phyloP scores from a whole-genome alignment of 2,888 invertebrate genomes.

The Parapristionchus giblindavisi region DNA sequence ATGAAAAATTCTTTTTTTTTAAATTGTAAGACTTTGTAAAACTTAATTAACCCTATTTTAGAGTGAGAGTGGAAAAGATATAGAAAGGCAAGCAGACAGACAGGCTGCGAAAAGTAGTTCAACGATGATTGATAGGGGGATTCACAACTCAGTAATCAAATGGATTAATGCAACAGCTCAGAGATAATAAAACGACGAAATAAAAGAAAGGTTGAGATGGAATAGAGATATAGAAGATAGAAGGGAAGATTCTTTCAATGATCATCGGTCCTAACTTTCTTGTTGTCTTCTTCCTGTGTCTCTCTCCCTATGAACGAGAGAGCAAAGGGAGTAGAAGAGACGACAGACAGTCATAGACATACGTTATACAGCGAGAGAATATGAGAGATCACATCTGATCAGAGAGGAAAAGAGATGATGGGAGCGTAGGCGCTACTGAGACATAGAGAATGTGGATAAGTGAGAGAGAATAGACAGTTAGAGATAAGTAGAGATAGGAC shows the following conservation, averaged over 20 bases:
- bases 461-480: slow-evolving; percentile 4
- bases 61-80: background rate
- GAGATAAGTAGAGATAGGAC: no score
- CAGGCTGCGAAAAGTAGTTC: background rate
- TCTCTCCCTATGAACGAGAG: background rate
- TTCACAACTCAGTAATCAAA: background rate
- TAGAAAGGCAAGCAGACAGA: background rate
- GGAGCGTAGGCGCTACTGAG: slow-evolving; percentile 31
- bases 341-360: background rate
- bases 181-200: background rate
- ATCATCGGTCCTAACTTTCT: background rate
- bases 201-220: background rate
- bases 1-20: background rate
- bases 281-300: background rate
- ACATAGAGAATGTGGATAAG: background rate
- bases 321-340: background rate
- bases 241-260: background rate
- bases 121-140: background rate
- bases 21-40: background rate
- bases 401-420: background rate
- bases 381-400: background rate
- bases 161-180: background rate
- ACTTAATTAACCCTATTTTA: background rate
- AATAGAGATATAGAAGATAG: background rate
- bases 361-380: background rate